Evolutionary conservation across 2,113 vertebrate species (phyloP).

Genomic region (Arenaria interpres): DNA sequence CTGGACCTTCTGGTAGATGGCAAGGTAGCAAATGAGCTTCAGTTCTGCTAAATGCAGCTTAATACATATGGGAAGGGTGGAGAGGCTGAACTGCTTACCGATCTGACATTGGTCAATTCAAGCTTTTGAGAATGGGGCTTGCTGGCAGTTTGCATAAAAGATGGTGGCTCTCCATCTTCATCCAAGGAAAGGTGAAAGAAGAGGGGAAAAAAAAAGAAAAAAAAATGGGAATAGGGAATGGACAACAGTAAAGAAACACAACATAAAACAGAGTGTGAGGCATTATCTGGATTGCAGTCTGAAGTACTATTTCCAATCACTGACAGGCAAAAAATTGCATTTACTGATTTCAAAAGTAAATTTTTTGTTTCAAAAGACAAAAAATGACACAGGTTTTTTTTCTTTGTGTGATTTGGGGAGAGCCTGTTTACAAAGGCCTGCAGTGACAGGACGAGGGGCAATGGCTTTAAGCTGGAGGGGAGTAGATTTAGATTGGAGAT

Average conservation of each 20-base stretch:
- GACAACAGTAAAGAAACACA: not conserved
- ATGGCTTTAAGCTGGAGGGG: too few relatives aligned
- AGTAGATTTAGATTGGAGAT: too few relatives aligned
- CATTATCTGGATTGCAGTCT: not conserved
- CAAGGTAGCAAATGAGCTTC: not conserved
- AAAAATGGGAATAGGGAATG: not conserved
- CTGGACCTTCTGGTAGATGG: not conserved
- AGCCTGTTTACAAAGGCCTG: too few relatives aligned
- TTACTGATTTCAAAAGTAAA: not conserved
- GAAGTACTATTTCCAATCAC: not conserved
- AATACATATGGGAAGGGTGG: not conserved
- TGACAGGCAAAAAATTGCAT: not conserved
- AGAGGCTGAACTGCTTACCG: not conserved
- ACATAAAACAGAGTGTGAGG: not conserved
- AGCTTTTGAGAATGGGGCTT: not conserved
- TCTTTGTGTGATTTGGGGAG: not conserved
- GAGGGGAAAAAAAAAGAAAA: not conserved
- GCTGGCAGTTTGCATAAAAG: not conserved
- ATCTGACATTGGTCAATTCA: not conserved
- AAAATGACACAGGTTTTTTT: not conserved
- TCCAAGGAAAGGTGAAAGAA: not conserved
- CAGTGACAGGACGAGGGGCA: too few relatives aligned
- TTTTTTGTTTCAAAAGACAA: not conserved
- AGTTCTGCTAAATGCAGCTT: not conserved
- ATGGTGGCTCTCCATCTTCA: not conserved